Conservation (phyloP, 2,888 invertebrate species). For the Fragum sueziense region DNA sequence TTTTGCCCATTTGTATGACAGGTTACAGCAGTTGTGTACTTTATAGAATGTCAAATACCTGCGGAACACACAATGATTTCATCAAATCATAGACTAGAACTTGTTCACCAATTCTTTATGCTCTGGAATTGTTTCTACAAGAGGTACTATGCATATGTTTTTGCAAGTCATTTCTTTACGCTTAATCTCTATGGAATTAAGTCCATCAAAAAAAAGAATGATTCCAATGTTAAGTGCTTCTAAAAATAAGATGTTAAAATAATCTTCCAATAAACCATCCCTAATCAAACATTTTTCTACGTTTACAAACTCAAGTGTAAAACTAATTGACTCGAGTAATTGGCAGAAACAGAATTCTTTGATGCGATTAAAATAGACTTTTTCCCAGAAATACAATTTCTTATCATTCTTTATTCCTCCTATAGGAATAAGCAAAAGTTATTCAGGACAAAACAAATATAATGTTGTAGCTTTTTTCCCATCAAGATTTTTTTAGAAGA, state of each 20-base stretch:
- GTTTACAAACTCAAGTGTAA: no score
- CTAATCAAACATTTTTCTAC: no score
- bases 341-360: background rate
- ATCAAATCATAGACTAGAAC: background rate
- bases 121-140: background rate
- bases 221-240: no score
- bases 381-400: background rate
- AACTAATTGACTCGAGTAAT: no score
- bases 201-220: no score
- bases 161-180: background rate
- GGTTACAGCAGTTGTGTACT: constrained; percentile 4
- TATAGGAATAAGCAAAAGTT: background rate
- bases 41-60: constrained; percentile 2
- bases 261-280: no score
- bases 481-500: no score
- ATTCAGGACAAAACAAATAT: background rate
- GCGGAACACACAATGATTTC: background rate
- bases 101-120: background rate
- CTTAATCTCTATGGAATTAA: no score
- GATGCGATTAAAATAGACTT: background rate
- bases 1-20: background rate
- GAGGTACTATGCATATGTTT: background rate
- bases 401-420: background rate
- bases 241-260: no score
- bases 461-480: no score